Evolutionary conservation across 2,797 vertebrate species (phyloP).

Genomic region (Tapera naevia): DNA sequence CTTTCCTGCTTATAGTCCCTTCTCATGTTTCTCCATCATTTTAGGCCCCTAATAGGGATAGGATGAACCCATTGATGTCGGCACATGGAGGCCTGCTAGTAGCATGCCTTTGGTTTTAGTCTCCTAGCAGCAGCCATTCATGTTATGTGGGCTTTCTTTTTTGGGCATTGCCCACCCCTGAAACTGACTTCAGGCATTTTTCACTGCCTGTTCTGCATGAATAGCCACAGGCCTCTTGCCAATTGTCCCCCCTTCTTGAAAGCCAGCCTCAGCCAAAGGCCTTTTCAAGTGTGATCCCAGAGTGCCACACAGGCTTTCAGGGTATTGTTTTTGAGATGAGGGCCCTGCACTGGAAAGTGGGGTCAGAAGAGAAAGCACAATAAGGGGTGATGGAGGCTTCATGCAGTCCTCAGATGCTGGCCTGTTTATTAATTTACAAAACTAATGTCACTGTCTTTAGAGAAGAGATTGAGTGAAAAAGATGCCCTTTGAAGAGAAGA

Average conservation of each 20-base stretch:
- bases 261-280: conserved; percentile 76
- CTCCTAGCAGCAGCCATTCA: conserved; percentile 84
- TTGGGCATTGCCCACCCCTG: conserved; percentile 83
- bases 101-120: conserved; percentile 79
- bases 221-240: conserved; percentile 83
- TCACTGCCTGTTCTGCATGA: conserved; percentile 84
- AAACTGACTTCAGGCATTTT: conserved; percentile 81
- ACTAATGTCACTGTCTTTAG: conserved; percentile 70
- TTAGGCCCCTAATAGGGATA: conserved; percentile 77
- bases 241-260: conserved; percentile 81
- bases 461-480: conserved; percentile 71
- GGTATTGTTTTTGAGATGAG: conserved; percentile 75
- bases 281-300: conserved; percentile 78
- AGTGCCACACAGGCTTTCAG: conserved; percentile 81
- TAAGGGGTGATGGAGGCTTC: conserved; percentile 73
- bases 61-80: conserved; percentile 79
- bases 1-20: conserved; percentile 72
- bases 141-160: conserved; percentile 80
- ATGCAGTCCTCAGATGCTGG: conserved; percentile 70
- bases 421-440: conserved; percentile 79
- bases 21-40: conserved; percentile 82
- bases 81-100: conserved; percentile 74
- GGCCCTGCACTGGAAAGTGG: conserved; percentile 75
- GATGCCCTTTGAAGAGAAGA: conserved; percentile 61
- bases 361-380: conserved; percentile 77